Conservation (phyloP, 1,140 invertebrate genomes). For the Idris sp. region DNA sequence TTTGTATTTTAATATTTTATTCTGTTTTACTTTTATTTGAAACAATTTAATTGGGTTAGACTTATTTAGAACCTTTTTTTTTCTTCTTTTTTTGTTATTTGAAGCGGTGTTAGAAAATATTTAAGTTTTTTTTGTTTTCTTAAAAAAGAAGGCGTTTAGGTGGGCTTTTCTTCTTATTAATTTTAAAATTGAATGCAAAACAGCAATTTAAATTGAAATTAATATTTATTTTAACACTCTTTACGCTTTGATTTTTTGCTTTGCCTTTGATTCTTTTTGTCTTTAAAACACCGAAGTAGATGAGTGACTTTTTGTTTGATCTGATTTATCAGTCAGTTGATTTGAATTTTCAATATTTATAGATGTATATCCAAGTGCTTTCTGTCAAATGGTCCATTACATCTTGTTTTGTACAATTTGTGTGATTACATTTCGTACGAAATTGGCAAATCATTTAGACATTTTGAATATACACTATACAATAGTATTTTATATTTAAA, state of each 20-base stretch:
- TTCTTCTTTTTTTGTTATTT: no score
- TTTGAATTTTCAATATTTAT: conserved; percentile 16
- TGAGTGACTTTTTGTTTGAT: conserved; percentile 27
- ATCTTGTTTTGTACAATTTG: conserved; percentile 4
- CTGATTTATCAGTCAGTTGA: conserved; percentile 3
- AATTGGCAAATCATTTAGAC: conserved; percentile 25
- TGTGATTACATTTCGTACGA: conserved; percentile 28
- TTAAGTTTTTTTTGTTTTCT: no score
- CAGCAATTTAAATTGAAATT: no score
- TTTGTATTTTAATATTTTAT: conserved; percentile 6
- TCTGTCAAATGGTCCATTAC: conserved; percentile 10
- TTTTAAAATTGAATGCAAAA: no score
- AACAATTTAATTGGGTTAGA: conserved; percentile 1
- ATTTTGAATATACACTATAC: no score
- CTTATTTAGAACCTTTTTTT: no score
- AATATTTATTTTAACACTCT: conserved; percentile 8
- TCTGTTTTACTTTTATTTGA: background rate
- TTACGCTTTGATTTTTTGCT: conserved; percentile 24
- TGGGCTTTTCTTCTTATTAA: no score
- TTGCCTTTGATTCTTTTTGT: background rate
- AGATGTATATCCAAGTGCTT: conserved; percentile 25
- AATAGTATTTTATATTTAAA: no score
- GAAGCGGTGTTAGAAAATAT: no score
- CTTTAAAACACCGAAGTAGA: conserved; percentile 9
- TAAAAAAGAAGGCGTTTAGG: no score